phyloP scores from a whole-genome alignment of 2,113 vertebrate genomes.

The Pomatorhinus ruficollis region DNA sequence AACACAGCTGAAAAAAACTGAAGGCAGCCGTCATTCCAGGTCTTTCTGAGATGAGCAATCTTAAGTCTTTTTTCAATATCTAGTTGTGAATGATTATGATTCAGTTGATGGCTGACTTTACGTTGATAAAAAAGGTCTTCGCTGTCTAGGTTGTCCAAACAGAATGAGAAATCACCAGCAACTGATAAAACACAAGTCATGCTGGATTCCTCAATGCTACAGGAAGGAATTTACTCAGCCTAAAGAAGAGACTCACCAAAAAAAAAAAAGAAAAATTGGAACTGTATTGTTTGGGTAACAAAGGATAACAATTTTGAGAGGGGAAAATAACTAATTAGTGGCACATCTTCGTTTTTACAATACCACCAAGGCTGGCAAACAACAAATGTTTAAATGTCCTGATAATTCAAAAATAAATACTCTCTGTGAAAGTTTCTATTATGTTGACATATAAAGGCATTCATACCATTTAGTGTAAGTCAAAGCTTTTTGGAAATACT shows the following conservation, averaged over 20 bases:
- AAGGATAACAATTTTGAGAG: background rate
- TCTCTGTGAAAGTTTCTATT: background rate
- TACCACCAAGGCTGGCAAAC: background rate
- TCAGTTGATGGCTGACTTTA: background rate
- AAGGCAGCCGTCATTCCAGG: background rate
- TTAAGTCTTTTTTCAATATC: background rate
- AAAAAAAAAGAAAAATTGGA: background rate
- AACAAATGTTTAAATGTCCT: background rate
- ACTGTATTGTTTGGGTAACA: background rate
- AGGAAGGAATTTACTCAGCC: background rate
- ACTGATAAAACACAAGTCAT: background rate
- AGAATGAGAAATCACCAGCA: background rate
- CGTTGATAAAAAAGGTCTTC: background rate
- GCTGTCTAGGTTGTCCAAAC: background rate
- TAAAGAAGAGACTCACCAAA: background rate
- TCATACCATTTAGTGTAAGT: background rate
- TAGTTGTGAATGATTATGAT: background rate
- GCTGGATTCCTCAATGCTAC: background rate
- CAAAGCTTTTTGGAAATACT: background rate
- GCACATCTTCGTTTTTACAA: background rate
- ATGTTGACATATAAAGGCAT: background rate
- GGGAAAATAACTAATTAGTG: background rate
- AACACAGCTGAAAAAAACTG: background rate
- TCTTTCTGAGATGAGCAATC: background rate
- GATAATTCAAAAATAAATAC: constrained; percentile 8